A percentile compares a stretch with the other conserved stretches of the same genome.
These are phyloP conservation scores for Plebejus melissa DNA, from an alignment of 2,888 invertebrate genomes.

Conservation along the genomic window DNA sequence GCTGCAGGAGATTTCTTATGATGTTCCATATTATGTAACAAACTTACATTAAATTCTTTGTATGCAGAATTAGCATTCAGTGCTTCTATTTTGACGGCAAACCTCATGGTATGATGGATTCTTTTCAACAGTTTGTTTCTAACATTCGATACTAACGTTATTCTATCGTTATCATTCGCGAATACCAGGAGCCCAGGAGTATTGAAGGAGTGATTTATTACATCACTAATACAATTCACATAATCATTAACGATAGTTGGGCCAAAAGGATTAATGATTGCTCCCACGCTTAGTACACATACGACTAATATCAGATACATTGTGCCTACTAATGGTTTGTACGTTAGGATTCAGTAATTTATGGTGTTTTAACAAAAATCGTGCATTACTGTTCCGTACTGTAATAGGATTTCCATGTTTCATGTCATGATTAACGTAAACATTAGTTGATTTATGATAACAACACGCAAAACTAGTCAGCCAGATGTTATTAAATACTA, in stretches of 20 bases:
- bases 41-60: conserved; percentile 33
- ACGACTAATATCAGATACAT: conserved; percentile 27
- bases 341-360: not conserved
- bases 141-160: conserved; percentile 46
- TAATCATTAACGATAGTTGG: conserved; percentile 54
- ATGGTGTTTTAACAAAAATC: not conserved
- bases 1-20: conserved; percentile 48
- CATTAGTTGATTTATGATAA: not conserved
- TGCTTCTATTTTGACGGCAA: conserved; percentile 47
- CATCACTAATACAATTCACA: conserved; percentile 47
- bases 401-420: conserved; percentile 16
- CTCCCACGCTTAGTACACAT: conserved; percentile 22
- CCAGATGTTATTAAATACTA: no score
- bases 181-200: conserved; percentile 53
- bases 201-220: conserved; percentile 51
- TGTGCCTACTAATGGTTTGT: not conserved
- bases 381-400: not conserved
- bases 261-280: conserved; percentile 47
- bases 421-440: not conserved
- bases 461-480: not conserved
- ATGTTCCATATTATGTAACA: conserved; percentile 46
- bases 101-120: conserved; percentile 46
- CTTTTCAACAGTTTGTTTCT: conserved; percentile 46
- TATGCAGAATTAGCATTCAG: conserved; percentile 45
- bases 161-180: conserved; percentile 48